Base-by-base conservation (phyloP, 2,888 invertebrate genomes). In the Ferdinandea cuprea region DNA sequence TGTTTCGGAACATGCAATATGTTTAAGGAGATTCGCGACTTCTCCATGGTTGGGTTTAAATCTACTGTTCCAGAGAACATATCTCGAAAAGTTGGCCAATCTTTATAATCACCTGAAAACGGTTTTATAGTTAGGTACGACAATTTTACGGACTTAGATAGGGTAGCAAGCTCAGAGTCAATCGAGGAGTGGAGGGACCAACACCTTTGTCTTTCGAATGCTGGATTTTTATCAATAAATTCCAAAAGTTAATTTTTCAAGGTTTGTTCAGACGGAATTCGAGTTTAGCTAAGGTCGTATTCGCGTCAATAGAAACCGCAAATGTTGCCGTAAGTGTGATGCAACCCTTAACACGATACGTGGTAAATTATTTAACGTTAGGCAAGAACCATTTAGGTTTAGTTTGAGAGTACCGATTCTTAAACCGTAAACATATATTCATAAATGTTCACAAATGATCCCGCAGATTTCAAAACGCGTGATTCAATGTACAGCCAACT, bases 81-180 rank as follows among this genome's bases (percentile, higher is more conserved):
- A 13, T 65, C 50, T 2, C n/a, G 13, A 13, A 59, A 59, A 0
- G 40, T 7, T 40, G 59, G 32, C 59, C 59, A 59, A 21, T 59
- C 59, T 17, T 40, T 37, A 17, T 59, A 59, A 0, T 35, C 25
- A 1, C 59, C 59, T 2, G 59, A 37, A 40, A 59, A 59, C n/a
- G 32, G 32, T 9, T 9, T 35, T 35, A n/a, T 35, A 11, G 32
- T 35, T 35, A 35, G n/a, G 8, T 35, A 35, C 3, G 32, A 11
- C n/a, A 35, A 2, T 11, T 35, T 35, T n/a, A 35, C 32, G 32
- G 32, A 3, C 3, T 35, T 35, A 3, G 11, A 35, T 11, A 11
- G 2, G n/a, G 32, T 8, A 4, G 32, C 9, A 11, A 8, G 2
- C 3, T 35, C 32, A 11, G 32, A 35, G 32, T 9, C 32, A 35